Evolutionary conservation across 2,797 vertebrate genomes (phyloP).

Genomic region (Onychomys leucogaster): DNA sequence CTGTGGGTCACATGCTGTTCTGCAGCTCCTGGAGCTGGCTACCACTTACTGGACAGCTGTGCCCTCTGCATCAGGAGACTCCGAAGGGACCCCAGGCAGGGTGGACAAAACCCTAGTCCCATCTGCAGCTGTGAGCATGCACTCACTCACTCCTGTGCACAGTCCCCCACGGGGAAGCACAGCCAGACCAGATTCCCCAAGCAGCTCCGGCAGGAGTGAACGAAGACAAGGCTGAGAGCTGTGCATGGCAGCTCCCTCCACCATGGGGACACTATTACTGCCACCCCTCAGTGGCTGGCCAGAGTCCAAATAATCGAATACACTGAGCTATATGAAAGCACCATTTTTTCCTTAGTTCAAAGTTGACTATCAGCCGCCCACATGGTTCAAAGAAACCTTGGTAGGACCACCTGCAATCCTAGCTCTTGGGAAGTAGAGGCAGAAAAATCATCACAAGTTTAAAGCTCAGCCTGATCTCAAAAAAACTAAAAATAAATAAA

Average conservation of each 20-base stretch:
- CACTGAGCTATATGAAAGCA: not conserved
- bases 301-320: rapidly evolving
- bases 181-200: not conserved
- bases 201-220: not conserved
- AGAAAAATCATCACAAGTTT: not conserved
- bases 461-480: not conserved
- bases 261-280: not conserved
- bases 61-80: not conserved
- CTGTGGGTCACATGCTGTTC: not conserved
- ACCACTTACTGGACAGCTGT: too few species aligned
- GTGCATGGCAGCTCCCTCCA: too few species aligned
- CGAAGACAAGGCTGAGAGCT: not conserved
- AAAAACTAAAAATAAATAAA: too few species aligned
- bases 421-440: not conserved
- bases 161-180: not conserved
- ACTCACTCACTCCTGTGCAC: not conserved
- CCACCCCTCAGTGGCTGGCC: rapidly evolving
- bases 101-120: too few species aligned
- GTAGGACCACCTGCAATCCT: not conserved
- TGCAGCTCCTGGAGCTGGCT: not conserved
- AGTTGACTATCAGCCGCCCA: not conserved
- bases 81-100: not conserved
- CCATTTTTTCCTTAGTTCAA: too few species aligned
- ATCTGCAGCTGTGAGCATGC: not conserved
- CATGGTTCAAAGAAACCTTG: rapidly evolving